Percentiles rank a stretch among this genome's conserved stretches.
Evolutionary conservation across 2,113 vertebrate species (phyloP).

Genomic region (Reinhardtius hippoglossoides): DNA sequence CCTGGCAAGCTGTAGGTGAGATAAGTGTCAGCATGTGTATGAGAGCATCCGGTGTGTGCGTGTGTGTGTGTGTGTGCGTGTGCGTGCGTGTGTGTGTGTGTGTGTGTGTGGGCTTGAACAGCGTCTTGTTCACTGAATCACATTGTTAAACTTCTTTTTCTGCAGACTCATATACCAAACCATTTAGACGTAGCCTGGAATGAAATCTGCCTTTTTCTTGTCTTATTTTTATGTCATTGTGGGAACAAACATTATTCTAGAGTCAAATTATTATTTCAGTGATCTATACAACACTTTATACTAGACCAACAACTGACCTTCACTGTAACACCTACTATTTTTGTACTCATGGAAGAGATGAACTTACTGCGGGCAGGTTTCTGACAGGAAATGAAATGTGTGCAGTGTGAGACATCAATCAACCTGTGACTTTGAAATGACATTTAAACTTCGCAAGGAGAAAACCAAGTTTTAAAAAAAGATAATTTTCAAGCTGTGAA

Average conservation of each 20-base stretch:
- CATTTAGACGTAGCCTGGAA: not conserved
- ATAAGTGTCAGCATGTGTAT: conserved; percentile 53
- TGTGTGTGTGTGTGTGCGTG: not conserved
- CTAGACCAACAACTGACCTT: too few relatives aligned
- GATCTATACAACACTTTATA: too few relatives aligned
- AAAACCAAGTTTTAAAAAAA: too few relatives aligned
- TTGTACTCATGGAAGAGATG: not conserved
- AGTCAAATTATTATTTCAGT: too few relatives aligned
- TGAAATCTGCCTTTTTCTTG: not conserved
- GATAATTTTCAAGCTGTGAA: too few relatives aligned
- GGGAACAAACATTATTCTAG: not conserved
- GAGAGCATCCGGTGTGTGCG: conserved; percentile 20
- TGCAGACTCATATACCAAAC: not conserved
- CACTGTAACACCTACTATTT: too few relatives aligned
- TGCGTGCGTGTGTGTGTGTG: not conserved
- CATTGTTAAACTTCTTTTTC: conserved; percentile 6
- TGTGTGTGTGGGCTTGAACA: not conserved
- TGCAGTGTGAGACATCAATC: not conserved
- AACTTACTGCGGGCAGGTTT: not conserved
- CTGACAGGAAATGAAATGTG: not conserved
- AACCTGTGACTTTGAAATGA: too few relatives aligned
- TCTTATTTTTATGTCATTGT: not conserved
- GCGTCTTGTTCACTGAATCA: conserved; percentile 12
- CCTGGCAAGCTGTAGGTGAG: conserved; percentile 44
- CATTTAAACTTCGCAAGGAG: too few relatives aligned